A percentile compares a stretch with the other conserved stretches of the same genome.
phyloP scores from a whole-genome alignment of 1,140 invertebrate species.

The Bicyclus anynana region DNA sequence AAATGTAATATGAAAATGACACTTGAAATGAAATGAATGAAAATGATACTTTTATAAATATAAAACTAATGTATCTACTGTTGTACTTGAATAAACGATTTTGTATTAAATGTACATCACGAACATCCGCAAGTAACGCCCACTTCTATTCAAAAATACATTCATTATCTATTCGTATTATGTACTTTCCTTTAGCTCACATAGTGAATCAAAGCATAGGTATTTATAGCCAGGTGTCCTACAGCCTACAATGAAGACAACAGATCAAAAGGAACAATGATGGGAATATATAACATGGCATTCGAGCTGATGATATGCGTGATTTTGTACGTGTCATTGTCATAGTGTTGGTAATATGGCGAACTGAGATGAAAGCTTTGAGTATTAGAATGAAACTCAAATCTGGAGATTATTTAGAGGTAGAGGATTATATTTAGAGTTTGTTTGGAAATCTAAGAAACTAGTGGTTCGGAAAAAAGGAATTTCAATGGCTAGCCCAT shows the following conservation, averaged over 20 bases:
- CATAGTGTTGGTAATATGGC: not conserved
- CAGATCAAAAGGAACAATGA: constrained; percentile 15
- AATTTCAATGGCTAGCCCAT: no score
- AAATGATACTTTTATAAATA: no score
- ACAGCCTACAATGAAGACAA: constrained; percentile 4
- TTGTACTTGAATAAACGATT: no score
- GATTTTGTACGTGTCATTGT: not conserved
- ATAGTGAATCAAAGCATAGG: not conserved
- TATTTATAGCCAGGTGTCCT: constrained; percentile 5
- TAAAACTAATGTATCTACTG: no score
- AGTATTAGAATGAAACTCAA: not conserved
- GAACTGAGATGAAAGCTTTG: not conserved
- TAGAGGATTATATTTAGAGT: no score
- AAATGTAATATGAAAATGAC: no score
- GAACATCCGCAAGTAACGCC: not conserved
- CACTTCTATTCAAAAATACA: not conserved
- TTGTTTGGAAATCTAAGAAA: no score
- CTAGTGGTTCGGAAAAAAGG: no score
- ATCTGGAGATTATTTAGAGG: no score
- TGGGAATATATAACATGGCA: constrained; percentile 6
- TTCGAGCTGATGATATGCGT: constrained; percentile 1
- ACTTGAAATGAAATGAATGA: no score
- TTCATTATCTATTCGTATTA: no score
- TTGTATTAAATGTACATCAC: not conserved
- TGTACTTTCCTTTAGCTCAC: not conserved